Percentiles rank a stretch among this genome's conserved stretches.
phyloP scores from a whole-genome alignment of 2,888 invertebrate species.

The Mythimna pallens region DNA sequence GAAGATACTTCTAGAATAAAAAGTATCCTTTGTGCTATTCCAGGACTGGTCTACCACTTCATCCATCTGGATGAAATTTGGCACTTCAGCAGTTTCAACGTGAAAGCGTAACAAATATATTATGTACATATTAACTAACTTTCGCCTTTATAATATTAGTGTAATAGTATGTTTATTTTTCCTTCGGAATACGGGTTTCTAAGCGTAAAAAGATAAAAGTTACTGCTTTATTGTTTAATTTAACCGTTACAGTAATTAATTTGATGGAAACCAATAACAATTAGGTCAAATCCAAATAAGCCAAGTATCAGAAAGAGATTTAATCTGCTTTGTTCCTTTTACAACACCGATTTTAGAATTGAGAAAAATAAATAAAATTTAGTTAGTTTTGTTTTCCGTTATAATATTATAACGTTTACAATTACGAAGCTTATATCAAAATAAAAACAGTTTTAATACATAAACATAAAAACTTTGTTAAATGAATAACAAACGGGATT shows the following conservation, averaged over 20 bases:
- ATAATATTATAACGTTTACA: background rate
- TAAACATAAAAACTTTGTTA: background rate
- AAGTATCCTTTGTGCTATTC: too few species aligned
- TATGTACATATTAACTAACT: too few species aligned
- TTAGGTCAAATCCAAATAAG: background rate
- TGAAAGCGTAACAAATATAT: too few species aligned
- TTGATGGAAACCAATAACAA: constrained; percentile 12
- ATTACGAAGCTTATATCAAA: constrained; percentile 4
- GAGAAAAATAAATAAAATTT: constrained; percentile 5
- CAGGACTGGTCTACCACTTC: too few species aligned
- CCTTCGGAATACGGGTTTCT: background rate
- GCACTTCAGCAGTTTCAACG: too few species aligned
- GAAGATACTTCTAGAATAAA: too few species aligned
- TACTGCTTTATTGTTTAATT: background rate
- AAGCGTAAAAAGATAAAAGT: constrained; percentile 6
- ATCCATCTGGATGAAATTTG: too few species aligned
- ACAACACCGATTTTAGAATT: background rate
- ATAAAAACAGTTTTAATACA: constrained; percentile 18
- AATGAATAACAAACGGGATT: constrained; percentile 10
- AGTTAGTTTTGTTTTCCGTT: background rate
- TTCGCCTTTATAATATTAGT: too few species aligned
- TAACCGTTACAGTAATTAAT: background rate
- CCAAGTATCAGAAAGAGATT: background rate
- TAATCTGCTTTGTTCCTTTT: constrained; percentile 9
- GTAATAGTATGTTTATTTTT: constrained; percentile 7